These are phyloP conservation scores for Mastomys natalensis DNA, from an alignment of 2,113 vertebrate genomes.

Conservation along the genomic window DNA sequence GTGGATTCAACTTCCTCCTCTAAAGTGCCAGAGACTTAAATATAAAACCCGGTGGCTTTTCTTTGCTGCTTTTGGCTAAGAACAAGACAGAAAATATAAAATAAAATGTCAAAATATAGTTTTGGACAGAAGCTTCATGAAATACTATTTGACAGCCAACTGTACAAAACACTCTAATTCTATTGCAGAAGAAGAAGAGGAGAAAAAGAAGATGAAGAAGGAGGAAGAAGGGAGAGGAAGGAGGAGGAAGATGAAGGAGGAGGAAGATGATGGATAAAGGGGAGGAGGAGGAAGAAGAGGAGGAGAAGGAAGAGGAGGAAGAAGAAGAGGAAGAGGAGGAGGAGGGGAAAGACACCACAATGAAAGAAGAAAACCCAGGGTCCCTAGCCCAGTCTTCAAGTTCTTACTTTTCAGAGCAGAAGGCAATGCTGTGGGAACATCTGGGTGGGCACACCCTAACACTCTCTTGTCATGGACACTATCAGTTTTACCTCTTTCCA, in stretches of 20 bases:
- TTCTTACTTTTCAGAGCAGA: not conserved
- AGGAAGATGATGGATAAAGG: not conserved
- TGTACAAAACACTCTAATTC: not conserved
- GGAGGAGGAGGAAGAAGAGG: not conserved
- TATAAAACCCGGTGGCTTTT: not conserved
- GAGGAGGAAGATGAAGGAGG: not conserved
- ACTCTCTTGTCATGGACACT: not conserved
- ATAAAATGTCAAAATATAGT: slow-evolving; percentile 36
- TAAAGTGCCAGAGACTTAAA: slow-evolving; percentile 39
- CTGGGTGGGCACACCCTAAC: not conserved
- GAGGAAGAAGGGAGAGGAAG: not conserved
- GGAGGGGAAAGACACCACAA: not conserved
- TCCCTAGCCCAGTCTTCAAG: not conserved
- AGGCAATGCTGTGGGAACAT: not conserved
- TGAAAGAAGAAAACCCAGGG: not conserved
- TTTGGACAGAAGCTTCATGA: slow-evolving; percentile 32
- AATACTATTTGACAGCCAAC: not conserved
- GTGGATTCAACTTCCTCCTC: slow-evolving; percentile 23
- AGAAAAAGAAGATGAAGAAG: not conserved
- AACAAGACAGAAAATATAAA: slow-evolving; percentile 39
- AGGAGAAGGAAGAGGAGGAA: not conserved
- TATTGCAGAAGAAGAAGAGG: not conserved
- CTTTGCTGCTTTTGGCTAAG: slow-evolving; percentile 29
- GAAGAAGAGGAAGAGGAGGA: not conserved
- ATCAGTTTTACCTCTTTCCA: not conserved